A percentile compares a stretch with the other conserved stretches of the same genome.
These are phyloP conservation scores for Pseudobourletiella spinata DNA, from an alignment of 1,140 invertebrate genomes.

Conservation along the genomic window DNA sequence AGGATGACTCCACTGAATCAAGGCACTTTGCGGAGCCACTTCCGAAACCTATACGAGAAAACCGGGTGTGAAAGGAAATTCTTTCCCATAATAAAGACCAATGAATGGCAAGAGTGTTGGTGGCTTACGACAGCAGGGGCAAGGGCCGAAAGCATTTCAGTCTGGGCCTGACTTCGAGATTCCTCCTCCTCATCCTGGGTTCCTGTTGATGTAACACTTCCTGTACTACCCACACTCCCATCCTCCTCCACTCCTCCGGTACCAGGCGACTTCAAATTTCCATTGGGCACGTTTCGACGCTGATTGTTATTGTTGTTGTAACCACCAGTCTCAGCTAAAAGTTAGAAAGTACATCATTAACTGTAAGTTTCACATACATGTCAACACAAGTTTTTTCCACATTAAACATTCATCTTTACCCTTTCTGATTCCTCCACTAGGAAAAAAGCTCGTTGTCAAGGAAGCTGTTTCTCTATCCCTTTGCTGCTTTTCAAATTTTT, in stretches of 20 bases:
- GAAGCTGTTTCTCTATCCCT: slow-evolving; percentile 13
- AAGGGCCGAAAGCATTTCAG: slow-evolving; percentile 61
- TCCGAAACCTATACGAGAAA: slow-evolving; percentile 66
- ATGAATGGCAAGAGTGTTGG: too few species aligned
- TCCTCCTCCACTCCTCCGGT: slow-evolving; percentile 56
- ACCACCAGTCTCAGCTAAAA: slow-evolving; percentile 1
- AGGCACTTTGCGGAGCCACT: slow-evolving; percentile 63
- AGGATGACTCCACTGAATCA: slow-evolving; percentile 65
- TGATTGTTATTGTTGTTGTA: slow-evolving; percentile 29
- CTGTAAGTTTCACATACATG: not conserved
- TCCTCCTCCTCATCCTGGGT: slow-evolving; percentile 58
- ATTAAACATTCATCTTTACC: slow-evolving; percentile 15
- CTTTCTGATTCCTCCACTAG: slow-evolving; percentile 38
- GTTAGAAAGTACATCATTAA: too few species aligned
- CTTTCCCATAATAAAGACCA: too few species aligned
- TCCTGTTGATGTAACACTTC: slow-evolving; percentile 38
- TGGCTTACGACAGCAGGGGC: slow-evolving; percentile 56
- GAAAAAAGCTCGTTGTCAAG: slow-evolving; percentile 20
- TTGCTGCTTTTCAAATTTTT: slow-evolving; percentile 57
- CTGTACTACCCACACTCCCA: slow-evolving; percentile 45
- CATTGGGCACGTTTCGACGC: slow-evolving; percentile 22
- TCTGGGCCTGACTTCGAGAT: slow-evolving; percentile 46
- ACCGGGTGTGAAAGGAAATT: too few species aligned
- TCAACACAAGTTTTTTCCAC: not conserved
- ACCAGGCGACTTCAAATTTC: slow-evolving; percentile 19